Base-by-base conservation (phyloP, 2,888 invertebrate species). In the Polydrusus pterygomalis region DNA sequence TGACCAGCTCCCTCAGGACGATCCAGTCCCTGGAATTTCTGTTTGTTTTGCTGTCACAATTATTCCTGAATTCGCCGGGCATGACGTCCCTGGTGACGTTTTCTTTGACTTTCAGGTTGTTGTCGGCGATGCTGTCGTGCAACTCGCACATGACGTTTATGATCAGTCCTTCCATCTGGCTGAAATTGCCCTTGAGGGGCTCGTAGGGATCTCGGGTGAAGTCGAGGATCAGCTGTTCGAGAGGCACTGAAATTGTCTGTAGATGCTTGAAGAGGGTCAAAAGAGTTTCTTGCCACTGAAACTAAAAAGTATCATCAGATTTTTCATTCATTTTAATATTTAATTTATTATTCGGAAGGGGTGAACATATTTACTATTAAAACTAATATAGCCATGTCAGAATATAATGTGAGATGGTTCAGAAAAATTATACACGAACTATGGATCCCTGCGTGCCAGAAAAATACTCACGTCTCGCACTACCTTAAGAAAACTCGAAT, bases 181-280 rank as follows among this genome's bases (percentile, higher is more conserved):
- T 88, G 84, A 94, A 92, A 76, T 91, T 88, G 13, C 13, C 13
- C 9, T 25, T 8, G 17, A 34, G 13, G 87, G 84, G 77, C 86
- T 82, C 83, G 90, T 90, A 20, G 84, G 81, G 0, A 54, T 80
- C 45, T 51, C 82, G 88, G 18, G 91, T 88, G 79, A 91, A 90
- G 80, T 93, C 92, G 86, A 89, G 87, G 45, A 90, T 89, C 63
- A 94, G 90, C 82, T 92, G 91, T 82, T 94, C 91, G 74, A 94
- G 84, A 34, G 92, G 93, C 7, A 94, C 93, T 0, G 93, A 93
- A 77, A 92, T 89, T 88, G 90, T 91, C 87, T 95, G 94, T 85
- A 95, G 88, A 79, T 90, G 91, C 82, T 91, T 90, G 87, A 92
- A 94, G 84, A 92, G 89, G 71, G 90, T 88, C 67, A 91, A 89